Evolutionary conservation across 2,113 vertebrate genomes (phyloP).

Genomic region (Piliocolobus tephrosceles): DNA sequence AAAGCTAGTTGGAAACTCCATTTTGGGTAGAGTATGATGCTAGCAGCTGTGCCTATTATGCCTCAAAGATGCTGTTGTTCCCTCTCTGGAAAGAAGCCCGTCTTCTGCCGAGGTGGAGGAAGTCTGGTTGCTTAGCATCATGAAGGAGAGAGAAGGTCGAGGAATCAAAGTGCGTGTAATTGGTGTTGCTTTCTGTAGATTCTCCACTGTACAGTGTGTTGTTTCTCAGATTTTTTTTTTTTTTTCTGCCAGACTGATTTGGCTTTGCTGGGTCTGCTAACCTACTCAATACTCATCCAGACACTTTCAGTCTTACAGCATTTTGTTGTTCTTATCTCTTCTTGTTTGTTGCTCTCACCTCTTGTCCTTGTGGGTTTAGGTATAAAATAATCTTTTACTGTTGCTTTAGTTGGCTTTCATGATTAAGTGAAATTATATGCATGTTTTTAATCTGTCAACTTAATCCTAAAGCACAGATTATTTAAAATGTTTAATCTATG

Average conservation of each 20-base stretch:
- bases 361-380: background rate
- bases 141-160: background rate
- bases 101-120: background rate
- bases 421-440: slow-evolving; percentile 6
- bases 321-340: background rate
- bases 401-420: background rate
- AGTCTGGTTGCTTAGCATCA: background rate
- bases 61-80: background rate
- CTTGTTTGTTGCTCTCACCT: background rate
- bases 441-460: slow-evolving; percentile 31
- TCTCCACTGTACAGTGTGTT: background rate
- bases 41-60: background rate
- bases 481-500: slow-evolving; percentile 33
- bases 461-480: background rate
- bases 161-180: background rate
- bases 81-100: background rate
- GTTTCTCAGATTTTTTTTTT: background rate
- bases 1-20: background rate
- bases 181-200: background rate
- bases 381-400: background rate
- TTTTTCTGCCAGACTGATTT: background rate
- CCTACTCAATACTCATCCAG: background rate
- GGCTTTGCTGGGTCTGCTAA: background rate
- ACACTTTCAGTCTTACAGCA: background rate
- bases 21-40: background rate